Conservation (phyloP, 1,140 invertebrate species). For the Ptiloglossa arizonensis region DNA sequence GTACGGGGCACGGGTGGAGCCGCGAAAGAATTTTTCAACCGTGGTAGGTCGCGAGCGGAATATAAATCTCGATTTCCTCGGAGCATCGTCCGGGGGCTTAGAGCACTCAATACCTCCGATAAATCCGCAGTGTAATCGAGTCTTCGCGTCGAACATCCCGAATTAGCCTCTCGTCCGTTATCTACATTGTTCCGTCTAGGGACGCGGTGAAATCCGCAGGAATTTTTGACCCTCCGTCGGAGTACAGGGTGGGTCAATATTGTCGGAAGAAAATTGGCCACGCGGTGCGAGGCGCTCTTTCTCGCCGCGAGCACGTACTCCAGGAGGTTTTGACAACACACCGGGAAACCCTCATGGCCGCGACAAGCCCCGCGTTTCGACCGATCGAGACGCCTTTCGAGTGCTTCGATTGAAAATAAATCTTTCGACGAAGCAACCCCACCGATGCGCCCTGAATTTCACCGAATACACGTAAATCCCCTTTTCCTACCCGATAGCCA, state of each 20-base stretch:
- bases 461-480: not conserved
- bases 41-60: slow-evolving; percentile 28
- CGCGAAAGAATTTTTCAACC: slow-evolving; percentile 23
- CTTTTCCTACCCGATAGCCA: not conserved
- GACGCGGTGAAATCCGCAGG: slow-evolving; percentile 59
- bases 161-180: slow-evolving; percentile 61
- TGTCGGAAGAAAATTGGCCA: slow-evolving; percentile 72
- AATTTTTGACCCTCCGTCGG: slow-evolving; percentile 59
- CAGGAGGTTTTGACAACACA: slow-evolving; percentile 41
- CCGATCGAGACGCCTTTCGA: slow-evolving; percentile 2
- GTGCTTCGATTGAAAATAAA: slow-evolving; percentile 46
- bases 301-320: slow-evolving; percentile 58
- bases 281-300: slow-evolving; percentile 57
- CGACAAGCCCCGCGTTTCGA: slow-evolving; percentile 13
- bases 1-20: not conserved
- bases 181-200: slow-evolving; percentile 48
- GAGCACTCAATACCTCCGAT: slow-evolving; percentile 60
- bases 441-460: not conserved
- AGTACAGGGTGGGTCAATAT: slow-evolving; percentile 64
- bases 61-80: slow-evolving; percentile 64
- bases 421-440: not conserved
- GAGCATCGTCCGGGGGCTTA: slow-evolving; percentile 50
- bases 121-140: slow-evolving; percentile 65
- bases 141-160: slow-evolving; percentile 63
- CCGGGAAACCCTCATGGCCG: not conserved